phyloP scores from a whole-genome alignment of 1,140 invertebrate species.

The Papilio machaon region DNA sequence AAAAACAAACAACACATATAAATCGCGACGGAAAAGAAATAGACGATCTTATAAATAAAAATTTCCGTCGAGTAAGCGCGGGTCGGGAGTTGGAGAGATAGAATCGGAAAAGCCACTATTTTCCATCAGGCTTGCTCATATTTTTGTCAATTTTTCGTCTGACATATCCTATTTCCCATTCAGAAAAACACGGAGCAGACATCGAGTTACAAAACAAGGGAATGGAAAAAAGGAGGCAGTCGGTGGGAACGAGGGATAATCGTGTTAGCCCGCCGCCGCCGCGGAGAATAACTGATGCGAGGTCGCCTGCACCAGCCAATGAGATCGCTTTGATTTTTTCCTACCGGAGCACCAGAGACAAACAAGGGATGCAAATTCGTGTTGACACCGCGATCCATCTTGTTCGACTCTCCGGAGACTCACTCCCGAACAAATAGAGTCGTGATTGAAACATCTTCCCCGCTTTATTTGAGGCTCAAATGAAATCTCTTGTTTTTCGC shows the following conservation, averaged over 20 bases:
- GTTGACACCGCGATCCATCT: constrained; percentile 81
- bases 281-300: constrained; percentile 74
- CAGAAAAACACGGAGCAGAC: constrained; percentile 80
- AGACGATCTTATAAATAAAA: constrained; percentile 72
- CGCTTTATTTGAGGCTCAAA: constrained; percentile 66
- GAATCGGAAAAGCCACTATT: constrained; percentile 79
- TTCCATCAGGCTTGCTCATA: constrained; percentile 74
- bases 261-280: constrained; percentile 78
- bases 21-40: constrained; percentile 59
- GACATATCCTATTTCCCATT: constrained; percentile 80
- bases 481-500: constrained; percentile 58
- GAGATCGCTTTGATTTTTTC: constrained; percentile 80
- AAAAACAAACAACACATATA: constrained; percentile 55
- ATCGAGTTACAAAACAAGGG: constrained; percentile 79
- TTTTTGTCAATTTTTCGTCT: constrained; percentile 81
- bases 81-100: constrained; percentile 67
- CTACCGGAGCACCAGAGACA: constrained; percentile 71
- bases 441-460: constrained; percentile 70
- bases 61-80: constrained; percentile 63
- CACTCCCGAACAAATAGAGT: constrained; percentile 73
- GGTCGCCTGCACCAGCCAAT: constrained; percentile 72
- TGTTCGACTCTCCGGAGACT: constrained; percentile 76
- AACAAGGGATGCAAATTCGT: constrained; percentile 81
- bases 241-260: constrained; percentile 79
- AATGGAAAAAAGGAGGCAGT: constrained; percentile 77